Base-by-base conservation (phyloP, 2,797 vertebrate species). In the Peromyscus attwateri region DNA sequence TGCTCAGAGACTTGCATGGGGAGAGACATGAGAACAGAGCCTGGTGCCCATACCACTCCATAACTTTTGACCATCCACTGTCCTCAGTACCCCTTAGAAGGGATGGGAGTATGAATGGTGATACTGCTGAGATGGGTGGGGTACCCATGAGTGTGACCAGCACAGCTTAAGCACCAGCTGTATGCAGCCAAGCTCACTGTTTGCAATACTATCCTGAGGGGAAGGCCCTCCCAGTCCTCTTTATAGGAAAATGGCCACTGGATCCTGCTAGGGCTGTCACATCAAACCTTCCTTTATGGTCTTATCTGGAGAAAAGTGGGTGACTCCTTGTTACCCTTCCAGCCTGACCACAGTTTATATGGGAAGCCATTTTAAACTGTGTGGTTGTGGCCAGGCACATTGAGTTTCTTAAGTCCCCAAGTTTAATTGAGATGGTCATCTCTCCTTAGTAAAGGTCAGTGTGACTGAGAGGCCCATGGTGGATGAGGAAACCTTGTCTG, bases 401-500 rank as follows among this genome's bases (percentile, higher is more conserved):
- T 57, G 95, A 55, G 89, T 92, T 94, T 91, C 60, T 62, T 0
- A 0, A 17, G 0, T 49, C 89, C 92, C 95, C 1, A 6, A 5
- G 13, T 90, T 52, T 94, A 40, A 29, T 25, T 27, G 77, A 6
- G 6, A n/a, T 76, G 66, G 17, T 31, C 2, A 0, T 71, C 95
- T 77, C 14, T 2, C 13, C 70, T 92, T 40, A 1, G 3, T 37
- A 43, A 92, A 97, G 89, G 79, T 94, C 93, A 0, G 21, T 10
- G 0, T 0, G 19, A 43, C 96, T 95, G 70, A 73, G 29, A 75
- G 60, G 46, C 23, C 34, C 49, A 1, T 29, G 9, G 57, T 6
- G 29, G 23, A 27, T 37, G 3, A 60, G 49, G n/a, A 21, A 3
- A 0, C 0, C 0, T 23, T 27, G 23, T 23, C 37, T 62, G 52